A percentile compares a stretch with the other conserved stretches of the same genome.
Conservation (phyloP, 1,140 invertebrate genomes). For the Macrobrachium nipponense region DNA sequence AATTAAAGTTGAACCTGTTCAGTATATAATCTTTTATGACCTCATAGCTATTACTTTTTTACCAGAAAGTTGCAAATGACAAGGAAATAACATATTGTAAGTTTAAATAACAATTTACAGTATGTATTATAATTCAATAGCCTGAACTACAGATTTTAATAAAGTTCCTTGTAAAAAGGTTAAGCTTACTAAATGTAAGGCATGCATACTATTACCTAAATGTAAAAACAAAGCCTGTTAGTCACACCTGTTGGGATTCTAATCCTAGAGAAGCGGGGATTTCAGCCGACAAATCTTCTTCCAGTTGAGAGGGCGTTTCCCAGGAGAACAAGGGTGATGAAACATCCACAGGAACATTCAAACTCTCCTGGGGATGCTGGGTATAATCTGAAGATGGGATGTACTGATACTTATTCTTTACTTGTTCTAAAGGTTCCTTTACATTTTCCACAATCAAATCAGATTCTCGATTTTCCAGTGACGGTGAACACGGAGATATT, state of each 20-base stretch:
- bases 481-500: too few relatives aligned
- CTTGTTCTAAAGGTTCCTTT: neutral
- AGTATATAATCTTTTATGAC: too few relatives aligned
- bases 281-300: constrained; percentile 23
- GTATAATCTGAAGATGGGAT: neutral
- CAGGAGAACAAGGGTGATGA: neutral
- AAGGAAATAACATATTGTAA: too few relatives aligned
- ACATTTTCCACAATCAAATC: neutral
- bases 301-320: neutral
- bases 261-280: constrained; percentile 25
- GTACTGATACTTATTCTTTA: neutral
- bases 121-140: too few relatives aligned
- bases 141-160: too few relatives aligned
- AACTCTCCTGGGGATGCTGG: too few relatives aligned
- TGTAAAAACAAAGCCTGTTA: constrained; percentile 26
- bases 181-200: neutral
- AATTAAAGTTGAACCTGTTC: too few relatives aligned
- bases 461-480: too few relatives aligned
- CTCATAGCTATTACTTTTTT: too few relatives aligned
- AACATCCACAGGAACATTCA: neutral
- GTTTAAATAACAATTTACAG: too few relatives aligned
- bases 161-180: too few relatives aligned
- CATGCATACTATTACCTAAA: neutral
- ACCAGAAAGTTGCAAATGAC: too few relatives aligned
- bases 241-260: constrained; percentile 53